Evolutionary conservation across 2,888 invertebrate genomes (phyloP).

Genomic region (Adelognathus sp.): DNA sequence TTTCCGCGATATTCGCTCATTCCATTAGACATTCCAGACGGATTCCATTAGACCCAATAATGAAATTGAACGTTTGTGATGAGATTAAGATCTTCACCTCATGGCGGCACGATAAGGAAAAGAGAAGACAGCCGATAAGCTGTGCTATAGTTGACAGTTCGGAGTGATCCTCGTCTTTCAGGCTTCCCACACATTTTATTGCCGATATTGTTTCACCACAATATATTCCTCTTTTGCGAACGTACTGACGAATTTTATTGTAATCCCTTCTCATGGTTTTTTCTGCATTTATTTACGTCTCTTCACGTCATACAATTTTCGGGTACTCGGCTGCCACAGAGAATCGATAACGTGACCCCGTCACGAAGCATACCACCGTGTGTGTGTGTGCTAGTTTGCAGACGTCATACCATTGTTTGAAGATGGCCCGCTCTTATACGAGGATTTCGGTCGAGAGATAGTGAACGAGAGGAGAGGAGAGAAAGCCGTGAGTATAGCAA

Average conservation of each 20-base stretch:
- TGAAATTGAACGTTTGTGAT: not conserved
- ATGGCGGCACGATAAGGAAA: not conserved
- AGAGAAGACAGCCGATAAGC: constrained; percentile 15
- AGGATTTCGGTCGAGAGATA: constrained; percentile 30
- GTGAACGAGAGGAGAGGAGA: constrained; percentile 11
- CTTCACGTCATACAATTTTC: not conserved
- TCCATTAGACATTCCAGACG: not conserved
- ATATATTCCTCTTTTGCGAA: not conserved
- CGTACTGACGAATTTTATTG: not conserved
- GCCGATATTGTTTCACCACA: not conserved
- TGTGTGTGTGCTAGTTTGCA: constrained; percentile 19
- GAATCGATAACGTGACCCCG: not conserved
- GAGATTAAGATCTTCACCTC: not conserved
- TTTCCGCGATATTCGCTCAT: not conserved
- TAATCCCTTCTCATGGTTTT: constrained; percentile 20
- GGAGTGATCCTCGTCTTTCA: constrained; percentile 36
- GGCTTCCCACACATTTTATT: not conserved
- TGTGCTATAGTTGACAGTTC: constrained; percentile 31
- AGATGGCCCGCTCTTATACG: constrained; percentile 3
- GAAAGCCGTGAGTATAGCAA: constrained; percentile 33
- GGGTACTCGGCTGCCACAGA: not conserved
- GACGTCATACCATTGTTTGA: constrained; percentile 46
- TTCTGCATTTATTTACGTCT: not conserved
- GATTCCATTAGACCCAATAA: constrained; percentile 1
- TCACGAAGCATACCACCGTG: not conserved